These are phyloP conservation scores for Hoplodrina blanda DNA, from an alignment of 2,888 invertebrate species.

Conservation along the genomic window DNA sequence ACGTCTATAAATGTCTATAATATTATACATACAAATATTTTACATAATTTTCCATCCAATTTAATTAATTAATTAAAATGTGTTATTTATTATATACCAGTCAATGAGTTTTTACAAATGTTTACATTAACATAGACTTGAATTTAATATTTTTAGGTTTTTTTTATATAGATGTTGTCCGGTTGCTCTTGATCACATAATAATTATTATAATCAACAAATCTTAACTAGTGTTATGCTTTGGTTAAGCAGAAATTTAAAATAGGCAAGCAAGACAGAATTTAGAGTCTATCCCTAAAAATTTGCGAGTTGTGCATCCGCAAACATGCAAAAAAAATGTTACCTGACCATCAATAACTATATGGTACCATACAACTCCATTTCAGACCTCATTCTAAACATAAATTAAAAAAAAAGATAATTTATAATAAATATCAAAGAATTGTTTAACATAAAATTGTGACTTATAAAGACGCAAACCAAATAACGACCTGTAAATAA, in stretches of 20 bases:
- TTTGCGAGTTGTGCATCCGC: background rate
- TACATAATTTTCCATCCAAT: constrained; percentile 35
- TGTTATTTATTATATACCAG: constrained; percentile 33
- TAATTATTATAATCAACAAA: no score
- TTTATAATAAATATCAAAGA: constrained; percentile 10
- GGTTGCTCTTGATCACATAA: constrained; percentile 1
- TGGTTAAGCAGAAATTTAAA: background rate
- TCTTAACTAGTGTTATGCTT: background rate
- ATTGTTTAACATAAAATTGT: background rate
- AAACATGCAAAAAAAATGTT: background rate
- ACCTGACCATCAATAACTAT: background rate
- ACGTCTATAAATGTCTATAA: constrained; percentile 66
- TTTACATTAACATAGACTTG: constrained; percentile 1
- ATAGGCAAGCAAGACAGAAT: background rate
- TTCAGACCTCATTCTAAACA: background rate
- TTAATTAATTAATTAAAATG: constrained; percentile 25
- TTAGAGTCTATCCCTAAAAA: background rate
- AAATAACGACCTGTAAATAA: constrained; percentile 38
- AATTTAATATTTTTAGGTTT: background rate
- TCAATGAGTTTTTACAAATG: constrained; percentile 28
- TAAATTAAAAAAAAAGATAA: constrained; percentile 7
- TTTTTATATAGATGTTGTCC: background rate
- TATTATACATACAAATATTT: constrained; percentile 54
- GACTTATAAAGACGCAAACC: constrained; percentile 13
- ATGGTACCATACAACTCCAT: no score